These are phyloP conservation scores for Zapornia atra DNA, from an alignment of 2,113 vertebrate species.

Conservation along the genomic window DNA sequence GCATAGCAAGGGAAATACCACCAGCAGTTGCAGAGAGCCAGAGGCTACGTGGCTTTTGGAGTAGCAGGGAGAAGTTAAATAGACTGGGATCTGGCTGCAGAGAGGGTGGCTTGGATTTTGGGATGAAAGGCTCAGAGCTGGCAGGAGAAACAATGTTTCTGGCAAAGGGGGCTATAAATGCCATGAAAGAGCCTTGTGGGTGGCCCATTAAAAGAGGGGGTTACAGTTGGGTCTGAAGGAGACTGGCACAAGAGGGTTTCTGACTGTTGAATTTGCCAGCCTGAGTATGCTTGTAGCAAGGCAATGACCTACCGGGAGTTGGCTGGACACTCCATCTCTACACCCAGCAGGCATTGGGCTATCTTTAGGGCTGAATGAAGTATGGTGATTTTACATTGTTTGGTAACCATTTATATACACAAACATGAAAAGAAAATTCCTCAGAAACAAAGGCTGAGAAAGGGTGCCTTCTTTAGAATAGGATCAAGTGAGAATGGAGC, in stretches of 20 bases:
- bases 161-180: background rate
- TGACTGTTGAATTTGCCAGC: slow-evolving; percentile 11
- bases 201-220: slow-evolving; percentile 1
- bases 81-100: slow-evolving; percentile 5
- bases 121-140: slow-evolving; percentile 57
- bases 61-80: slow-evolving; percentile 31
- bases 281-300: slow-evolving; percentile 14
- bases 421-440: background rate
- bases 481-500: background rate
- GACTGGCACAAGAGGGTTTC: slow-evolving; percentile 22
- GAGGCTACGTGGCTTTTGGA: slow-evolving; percentile 40
- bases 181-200: slow-evolving; percentile 62
- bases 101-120: background rate
- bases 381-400: background rate
- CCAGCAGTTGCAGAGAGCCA: background rate
- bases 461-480: background rate
- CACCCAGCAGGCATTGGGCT: background rate
- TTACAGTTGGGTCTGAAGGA: slow-evolving; percentile 24
- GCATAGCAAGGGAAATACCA: background rate
- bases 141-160: slow-evolving; percentile 18
- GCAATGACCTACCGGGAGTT: background rate
- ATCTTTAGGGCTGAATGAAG: background rate
- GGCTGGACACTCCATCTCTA: background rate
- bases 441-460: background rate
- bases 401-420: background rate